Conservation (phyloP, 2,797 vertebrate species). For the Sus cebifrons region DNA sequence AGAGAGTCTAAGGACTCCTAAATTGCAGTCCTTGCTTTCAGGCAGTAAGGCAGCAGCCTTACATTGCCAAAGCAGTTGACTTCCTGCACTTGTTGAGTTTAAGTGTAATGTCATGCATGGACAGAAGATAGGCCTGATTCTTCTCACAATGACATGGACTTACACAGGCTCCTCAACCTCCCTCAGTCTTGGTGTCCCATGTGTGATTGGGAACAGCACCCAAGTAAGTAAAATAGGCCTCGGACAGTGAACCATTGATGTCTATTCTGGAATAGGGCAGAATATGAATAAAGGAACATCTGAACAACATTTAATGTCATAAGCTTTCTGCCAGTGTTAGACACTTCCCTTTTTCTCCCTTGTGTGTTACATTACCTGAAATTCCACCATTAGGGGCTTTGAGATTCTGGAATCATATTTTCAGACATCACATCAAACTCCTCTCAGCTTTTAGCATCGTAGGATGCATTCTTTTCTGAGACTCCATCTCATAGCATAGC, state of each 20-base stretch:
- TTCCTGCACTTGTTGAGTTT: conserved; percentile 36
- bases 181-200: background rate
- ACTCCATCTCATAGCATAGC: background rate
- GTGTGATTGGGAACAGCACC: background rate
- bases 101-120: background rate
- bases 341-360: background rate
- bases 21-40: background rate
- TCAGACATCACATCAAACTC: background rate
- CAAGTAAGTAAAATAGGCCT: conserved; percentile 1
- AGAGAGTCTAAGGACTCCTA: background rate
- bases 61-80: background rate
- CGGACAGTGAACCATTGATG: conserved; percentile 40
- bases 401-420: conserved; percentile 41
- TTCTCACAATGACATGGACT: background rate
- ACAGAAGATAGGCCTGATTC: background rate
- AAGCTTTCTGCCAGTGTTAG: background rate
- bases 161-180: background rate
- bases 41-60: background rate
- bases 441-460: background rate
- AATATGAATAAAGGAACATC: background rate
- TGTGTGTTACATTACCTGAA: background rate
- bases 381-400: background rate
- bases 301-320: conserved; percentile 8
- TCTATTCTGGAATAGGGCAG: background rate
- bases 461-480: conserved; percentile 12